phyloP scores from a whole-genome alignment of 2,888 invertebrate genomes.

The Tetheella fluctuosa region DNA sequence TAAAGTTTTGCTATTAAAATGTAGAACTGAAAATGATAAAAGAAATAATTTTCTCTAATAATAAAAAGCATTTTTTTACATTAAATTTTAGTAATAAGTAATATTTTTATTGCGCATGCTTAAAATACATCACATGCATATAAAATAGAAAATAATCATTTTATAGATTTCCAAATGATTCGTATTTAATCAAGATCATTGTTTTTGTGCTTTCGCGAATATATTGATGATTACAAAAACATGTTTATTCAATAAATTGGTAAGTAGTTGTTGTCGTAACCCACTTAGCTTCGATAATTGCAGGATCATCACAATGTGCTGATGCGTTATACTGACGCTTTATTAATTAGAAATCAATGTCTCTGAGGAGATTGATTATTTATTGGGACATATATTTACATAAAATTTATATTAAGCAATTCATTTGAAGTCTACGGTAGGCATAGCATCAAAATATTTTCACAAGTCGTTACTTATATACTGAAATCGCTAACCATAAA shows the following conservation, averaged over 20 bases:
- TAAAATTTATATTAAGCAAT: too few species aligned
- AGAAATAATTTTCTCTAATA: not conserved
- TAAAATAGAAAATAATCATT: too few species aligned
- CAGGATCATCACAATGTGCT: constrained; percentile 36
- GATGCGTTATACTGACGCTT: not conserved
- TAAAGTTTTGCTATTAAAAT: not conserved
- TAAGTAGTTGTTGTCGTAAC: constrained; percentile 60
- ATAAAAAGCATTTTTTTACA: not conserved
- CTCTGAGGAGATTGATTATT: not conserved
- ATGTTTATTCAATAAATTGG: constrained; percentile 39
- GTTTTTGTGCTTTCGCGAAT: constrained; percentile 15
- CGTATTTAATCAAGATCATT: constrained; percentile 11
- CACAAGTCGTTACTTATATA: too few species aligned
- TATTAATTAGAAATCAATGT: not conserved
- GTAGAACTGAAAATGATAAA: not conserved
- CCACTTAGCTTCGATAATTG: constrained; percentile 53
- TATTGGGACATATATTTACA: not conserved
- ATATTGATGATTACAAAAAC: constrained; percentile 12
- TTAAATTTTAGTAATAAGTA: too few species aligned
- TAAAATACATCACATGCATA: too few species aligned
- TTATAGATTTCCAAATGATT: not conserved
- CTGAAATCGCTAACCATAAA: not conserved
- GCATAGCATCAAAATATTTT: too few species aligned
- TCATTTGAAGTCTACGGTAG: too few species aligned
- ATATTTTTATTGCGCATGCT: not conserved